A percentile compares a stretch with the other conserved stretches of the same genome.
These are phyloP conservation scores for Smutsia temminckii DNA, from an alignment of 2,797 vertebrate genomes.

Conservation along the genomic window DNA sequence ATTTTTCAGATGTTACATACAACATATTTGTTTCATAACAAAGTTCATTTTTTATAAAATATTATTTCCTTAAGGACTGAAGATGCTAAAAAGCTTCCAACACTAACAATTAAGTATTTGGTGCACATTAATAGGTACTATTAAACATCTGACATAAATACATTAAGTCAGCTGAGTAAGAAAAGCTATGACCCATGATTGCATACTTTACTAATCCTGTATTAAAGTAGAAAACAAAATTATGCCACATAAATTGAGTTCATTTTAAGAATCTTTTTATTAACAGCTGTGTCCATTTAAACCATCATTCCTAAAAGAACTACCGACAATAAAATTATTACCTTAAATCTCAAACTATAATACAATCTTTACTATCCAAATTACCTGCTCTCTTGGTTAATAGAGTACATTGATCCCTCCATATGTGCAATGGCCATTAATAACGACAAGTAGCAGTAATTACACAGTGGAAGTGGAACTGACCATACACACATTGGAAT, in stretches of 20 bases:
- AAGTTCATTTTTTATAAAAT: conserved; percentile 76
- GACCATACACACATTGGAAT: not conserved
- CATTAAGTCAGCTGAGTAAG: not conserved
- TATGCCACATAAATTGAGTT: conserved; percentile 35
- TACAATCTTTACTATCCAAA: not conserved
- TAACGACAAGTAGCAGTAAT: not conserved
- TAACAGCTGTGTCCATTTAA: conserved; percentile 46
- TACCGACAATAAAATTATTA: conserved; percentile 33
- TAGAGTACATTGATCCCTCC: not conserved
- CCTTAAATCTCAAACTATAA: conserved; percentile 38
- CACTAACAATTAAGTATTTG: conserved; percentile 45
- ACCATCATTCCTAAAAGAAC: conserved; percentile 35
- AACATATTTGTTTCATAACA: conserved; percentile 66
- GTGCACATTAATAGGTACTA: conserved; percentile 54
- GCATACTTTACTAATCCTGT: not conserved
- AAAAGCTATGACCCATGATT: not conserved
- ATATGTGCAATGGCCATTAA: not conserved
- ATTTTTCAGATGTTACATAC: conserved; percentile 73
- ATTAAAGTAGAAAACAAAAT: conserved; percentile 53
- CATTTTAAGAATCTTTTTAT: conserved; percentile 62
- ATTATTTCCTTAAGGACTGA: conserved; percentile 73
- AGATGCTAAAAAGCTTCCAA: conserved; percentile 63
- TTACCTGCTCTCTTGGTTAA: not conserved
- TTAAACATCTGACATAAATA: conserved; percentile 48
- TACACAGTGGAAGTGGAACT: not conserved